Base-by-base conservation (phyloP, 2,113 vertebrate species). In the Mellivora capensis region DNA sequence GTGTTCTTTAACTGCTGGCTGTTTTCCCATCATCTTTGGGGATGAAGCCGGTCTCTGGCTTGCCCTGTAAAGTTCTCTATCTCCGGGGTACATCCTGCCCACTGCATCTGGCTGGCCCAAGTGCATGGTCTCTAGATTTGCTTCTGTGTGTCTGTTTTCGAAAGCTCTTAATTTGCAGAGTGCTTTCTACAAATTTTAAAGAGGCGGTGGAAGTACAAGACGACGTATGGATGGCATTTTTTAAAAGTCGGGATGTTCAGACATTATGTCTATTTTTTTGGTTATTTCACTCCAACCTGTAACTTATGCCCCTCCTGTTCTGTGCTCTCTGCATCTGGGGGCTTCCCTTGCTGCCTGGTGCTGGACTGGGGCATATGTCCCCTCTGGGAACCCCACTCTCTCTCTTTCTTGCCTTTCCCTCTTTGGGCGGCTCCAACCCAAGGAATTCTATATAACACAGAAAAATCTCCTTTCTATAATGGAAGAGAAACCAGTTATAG, bases 351-450 rank as follows among this genome's bases (percentile, higher is more conserved):
- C 15, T 37, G 3, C 23, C 6, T 1, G 11, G 31, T 25, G 3
- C 14, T 1, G 21, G 15, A 23, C 25, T 23, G 5, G 1, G n/a
- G 5, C 3, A 0, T 0, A 0, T 8, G 9, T 47, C 27, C 15
- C 34, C 77, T 27, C 47, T 10, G 8, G 20, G 6, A 80, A 9
- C 15, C 4, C 14, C 11, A 25, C 31, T 39, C 21, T 49, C 44
- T 44, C 21, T 62, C 39, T 44, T 12, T 79, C 44, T 29, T 7
- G 11, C 52, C 47, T 49, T 20, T 87, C 37, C 44, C 29, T 83
- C 82, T 23, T 5, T 3, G 12, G 11, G 31, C 21, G 13, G 4
- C 89, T 83, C 18, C 23, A 76, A 0, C n/a, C 69, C 34, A 20
- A 9, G 69, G 59, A 77, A 15, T 82, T 87, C 82, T 39, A 2